Percentiles rank a stretch among this genome's conserved stretches.
Evolutionary conservation across 2,113 vertebrate species (phyloP).

Genomic region (Proteles cristata): DNA sequence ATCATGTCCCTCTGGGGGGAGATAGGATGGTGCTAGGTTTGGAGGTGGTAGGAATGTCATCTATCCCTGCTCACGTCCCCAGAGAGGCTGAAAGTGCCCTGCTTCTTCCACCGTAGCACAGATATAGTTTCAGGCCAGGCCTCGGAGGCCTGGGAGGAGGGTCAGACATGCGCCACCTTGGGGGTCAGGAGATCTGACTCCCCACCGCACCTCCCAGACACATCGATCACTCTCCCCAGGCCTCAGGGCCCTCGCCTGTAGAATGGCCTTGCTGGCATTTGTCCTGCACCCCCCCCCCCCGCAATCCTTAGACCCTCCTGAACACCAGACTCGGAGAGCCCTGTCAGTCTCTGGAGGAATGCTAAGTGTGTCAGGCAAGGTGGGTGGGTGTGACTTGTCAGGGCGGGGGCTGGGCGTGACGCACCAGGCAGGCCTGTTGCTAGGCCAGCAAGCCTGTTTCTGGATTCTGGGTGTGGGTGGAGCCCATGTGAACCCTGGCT

Average conservation of each 20-base stretch:
- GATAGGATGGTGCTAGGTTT: not conserved
- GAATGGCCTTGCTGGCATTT: not conserved
- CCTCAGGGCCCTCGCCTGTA: not conserved
- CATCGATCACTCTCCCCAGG: not conserved
- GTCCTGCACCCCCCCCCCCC: accelerated
- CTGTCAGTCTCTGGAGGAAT: conserved; percentile 15
- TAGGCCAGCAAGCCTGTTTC: not conserved
- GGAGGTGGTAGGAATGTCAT: not conserved
- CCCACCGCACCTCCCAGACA: not conserved
- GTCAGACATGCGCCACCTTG: accelerated
- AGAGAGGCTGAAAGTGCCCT: not conserved
- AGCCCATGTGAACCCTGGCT: not conserved
- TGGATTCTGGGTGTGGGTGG: not conserved
- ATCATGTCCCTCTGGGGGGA: not conserved
- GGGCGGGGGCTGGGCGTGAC: not conserved
- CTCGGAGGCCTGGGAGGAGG: not conserved
- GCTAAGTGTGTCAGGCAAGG: conserved; percentile 30
- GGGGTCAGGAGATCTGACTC: not conserved
- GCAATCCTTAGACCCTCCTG: not conserved
- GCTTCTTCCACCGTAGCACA: not conserved
- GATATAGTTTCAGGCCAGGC: not conserved
- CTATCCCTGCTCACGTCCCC: not conserved
- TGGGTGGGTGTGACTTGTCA: conserved; percentile 24
- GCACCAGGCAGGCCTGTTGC: not conserved
- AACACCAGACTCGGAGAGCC: not conserved